Percentiles rank a stretch among this genome's conserved stretches.
phyloP scores from a whole-genome alignment of 2,113 vertebrate species.

The Motacilla tschutschensis region DNA sequence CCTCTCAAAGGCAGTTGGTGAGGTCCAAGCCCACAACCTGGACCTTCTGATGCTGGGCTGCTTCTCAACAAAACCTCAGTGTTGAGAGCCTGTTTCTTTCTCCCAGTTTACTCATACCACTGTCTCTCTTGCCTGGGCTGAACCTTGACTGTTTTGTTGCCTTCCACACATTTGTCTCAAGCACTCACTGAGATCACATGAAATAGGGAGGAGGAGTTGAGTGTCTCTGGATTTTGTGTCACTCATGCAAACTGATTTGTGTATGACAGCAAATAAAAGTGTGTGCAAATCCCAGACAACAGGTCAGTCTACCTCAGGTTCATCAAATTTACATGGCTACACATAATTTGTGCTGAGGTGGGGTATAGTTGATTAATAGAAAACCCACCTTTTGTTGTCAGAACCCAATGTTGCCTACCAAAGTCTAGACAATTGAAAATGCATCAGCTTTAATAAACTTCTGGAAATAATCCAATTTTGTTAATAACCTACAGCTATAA shows the following conservation, averaged over 20 bases:
- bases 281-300: neutral
- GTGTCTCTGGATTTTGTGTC: neutral
- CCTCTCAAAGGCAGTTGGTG: neutral
- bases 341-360: neutral
- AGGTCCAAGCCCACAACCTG: neutral
- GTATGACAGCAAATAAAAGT: neutral
- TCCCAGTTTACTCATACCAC: neutral
- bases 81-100: neutral
- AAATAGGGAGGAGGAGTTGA: neutral
- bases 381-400: neutral
- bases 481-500: neutral
- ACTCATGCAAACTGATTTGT: neutral
- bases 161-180: neutral
- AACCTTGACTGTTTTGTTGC: neutral
- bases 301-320: neutral
- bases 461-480: neutral
- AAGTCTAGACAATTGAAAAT: slow-evolving; percentile 14
- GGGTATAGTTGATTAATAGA: neutral
- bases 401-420: neutral
- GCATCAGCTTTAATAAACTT: neutral
- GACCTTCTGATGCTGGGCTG: neutral
- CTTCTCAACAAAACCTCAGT: neutral
- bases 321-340: neutral
- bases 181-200: neutral
- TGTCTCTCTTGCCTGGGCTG: neutral